Percentiles rank a stretch among this genome's conserved stretches.
phyloP scores from a whole-genome alignment of 2,888 invertebrate species.

The Agonum fuliginosum region DNA sequence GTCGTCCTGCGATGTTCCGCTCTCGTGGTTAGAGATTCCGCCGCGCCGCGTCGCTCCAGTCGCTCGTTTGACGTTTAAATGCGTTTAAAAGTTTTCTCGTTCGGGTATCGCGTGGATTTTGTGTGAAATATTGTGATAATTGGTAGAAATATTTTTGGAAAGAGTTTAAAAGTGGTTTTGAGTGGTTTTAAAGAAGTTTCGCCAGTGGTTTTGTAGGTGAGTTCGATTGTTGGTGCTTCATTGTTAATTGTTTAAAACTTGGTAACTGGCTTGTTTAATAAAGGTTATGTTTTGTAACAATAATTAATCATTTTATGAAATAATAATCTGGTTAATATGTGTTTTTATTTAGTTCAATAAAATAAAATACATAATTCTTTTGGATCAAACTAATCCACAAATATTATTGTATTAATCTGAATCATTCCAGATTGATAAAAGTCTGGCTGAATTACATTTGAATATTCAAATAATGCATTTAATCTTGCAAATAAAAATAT shows the following conservation, averaged over 20 bases:
- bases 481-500: too few species aligned
- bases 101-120: slow-evolving; percentile 12
- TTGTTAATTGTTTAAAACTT: slow-evolving; percentile 1
- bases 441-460: too few species aligned
- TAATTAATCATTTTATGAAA: too few species aligned
- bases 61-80: slow-evolving; percentile 16
- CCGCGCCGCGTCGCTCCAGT: slow-evolving; percentile 21
- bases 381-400: too few species aligned
- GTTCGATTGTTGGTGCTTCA: background rate
- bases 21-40: background rate
- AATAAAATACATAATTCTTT: too few species aligned
- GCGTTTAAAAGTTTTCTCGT: slow-evolving; percentile 20
- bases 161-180: slow-evolving; percentile 5
- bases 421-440: too few species aligned
- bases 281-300: too few species aligned
- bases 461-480: too few species aligned
- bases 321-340: too few species aligned
- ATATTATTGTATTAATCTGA: too few species aligned
- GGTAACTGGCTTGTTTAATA: too few species aligned
- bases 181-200: background rate
- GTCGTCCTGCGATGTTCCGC: slow-evolving; percentile 22
- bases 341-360: too few species aligned
- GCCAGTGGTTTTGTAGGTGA: slow-evolving; percentile 17
- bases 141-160: slow-evolving; percentile 24
- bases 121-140: slow-evolving; percentile 34